A percentile compares a stretch with the other conserved stretches of the same genome.
Evolutionary conservation across 2,113 vertebrate species (phyloP).

Genomic region (Holacanthus passer): DNA sequence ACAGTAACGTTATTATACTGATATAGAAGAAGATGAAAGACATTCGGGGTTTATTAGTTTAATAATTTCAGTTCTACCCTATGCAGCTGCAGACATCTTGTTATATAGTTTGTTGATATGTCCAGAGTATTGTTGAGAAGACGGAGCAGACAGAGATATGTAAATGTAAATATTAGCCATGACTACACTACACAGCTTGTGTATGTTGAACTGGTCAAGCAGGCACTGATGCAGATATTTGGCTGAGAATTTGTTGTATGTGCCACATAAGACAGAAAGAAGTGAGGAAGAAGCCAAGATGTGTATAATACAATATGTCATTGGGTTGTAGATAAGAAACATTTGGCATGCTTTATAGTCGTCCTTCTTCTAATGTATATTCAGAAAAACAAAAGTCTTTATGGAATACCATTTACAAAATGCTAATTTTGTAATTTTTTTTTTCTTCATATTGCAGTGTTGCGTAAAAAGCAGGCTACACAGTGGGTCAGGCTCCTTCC

Average conservation of each 20-base stretch:
- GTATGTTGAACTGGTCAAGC: slow-evolving; percentile 75
- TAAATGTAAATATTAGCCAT: slow-evolving; percentile 64
- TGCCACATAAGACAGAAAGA: slow-evolving; percentile 53
- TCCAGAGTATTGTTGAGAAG: slow-evolving; percentile 47
- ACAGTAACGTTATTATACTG: slow-evolving; percentile 54
- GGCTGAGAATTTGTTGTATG: slow-evolving; percentile 76
- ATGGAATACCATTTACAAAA: slow-evolving; percentile 62
- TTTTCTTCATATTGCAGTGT: slow-evolving; percentile 77
- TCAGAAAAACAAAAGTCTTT: slow-evolving; percentile 54
- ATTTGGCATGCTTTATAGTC: slow-evolving; percentile 90
- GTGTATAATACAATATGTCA: slow-evolving; percentile 65
- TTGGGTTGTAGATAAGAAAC: slow-evolving; percentile 66
- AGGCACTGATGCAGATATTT: slow-evolving; percentile 85
- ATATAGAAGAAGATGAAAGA: slow-evolving; percentile 67
- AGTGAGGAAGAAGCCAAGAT: slow-evolving; percentile 34
- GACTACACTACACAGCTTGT: slow-evolving; percentile 61
- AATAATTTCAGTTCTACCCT: slow-evolving; percentile 61
- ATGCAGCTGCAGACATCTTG: slow-evolving; percentile 65
- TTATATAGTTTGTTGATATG: slow-evolving; percentile 54
- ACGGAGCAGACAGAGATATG: slow-evolving; percentile 52
- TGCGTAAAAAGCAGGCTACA: slow-evolving; percentile 85
- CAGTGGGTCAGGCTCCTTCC: slow-evolving; percentile 68
- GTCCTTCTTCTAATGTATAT: slow-evolving; percentile 45
- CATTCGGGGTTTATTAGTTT: slow-evolving; percentile 64
- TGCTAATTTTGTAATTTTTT: slow-evolving; percentile 52